These are phyloP conservation scores for Lonchura striata DNA, from an alignment of 2,113 vertebrate genomes.

Conservation along the genomic window DNA sequence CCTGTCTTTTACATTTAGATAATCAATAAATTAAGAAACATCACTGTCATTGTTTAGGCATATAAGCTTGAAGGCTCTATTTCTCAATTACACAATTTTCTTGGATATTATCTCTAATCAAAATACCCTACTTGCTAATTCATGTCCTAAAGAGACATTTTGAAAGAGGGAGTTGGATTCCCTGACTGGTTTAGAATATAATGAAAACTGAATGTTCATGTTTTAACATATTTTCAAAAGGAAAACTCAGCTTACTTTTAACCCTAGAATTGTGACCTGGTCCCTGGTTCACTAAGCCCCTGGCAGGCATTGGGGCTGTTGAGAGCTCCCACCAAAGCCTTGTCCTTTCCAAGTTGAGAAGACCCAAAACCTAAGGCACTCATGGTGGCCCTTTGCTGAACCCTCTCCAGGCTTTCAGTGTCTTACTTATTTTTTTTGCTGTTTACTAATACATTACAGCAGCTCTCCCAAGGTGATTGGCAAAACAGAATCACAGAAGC, in stretches of 20 bases:
- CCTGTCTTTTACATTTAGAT: neutral
- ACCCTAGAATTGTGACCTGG: neutral
- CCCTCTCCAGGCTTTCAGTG: neutral
- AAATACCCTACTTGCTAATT: neutral
- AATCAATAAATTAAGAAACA: neutral
- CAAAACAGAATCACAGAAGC: neutral
- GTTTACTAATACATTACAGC: neutral
- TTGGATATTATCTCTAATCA: neutral
- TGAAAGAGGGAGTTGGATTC: neutral
- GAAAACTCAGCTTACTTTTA: neutral
- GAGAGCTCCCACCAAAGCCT: neutral
- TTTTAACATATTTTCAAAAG: neutral
- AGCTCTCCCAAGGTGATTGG: neutral
- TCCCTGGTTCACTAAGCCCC: rapidly evolving
- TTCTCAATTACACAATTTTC: neutral
- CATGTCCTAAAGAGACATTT: neutral
- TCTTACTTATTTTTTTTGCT: neutral
- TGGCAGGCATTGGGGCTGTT: neutral
- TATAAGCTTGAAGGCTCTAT: neutral
- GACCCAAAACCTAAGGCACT: neutral
- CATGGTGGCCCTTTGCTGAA: neutral
- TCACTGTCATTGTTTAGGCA: neutral
- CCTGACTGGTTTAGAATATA: neutral
- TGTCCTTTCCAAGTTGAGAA: neutral
- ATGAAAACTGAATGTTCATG: neutral